Conservation (phyloP, 2,113 vertebrate genomes). For the Glaucidium brasilianum region DNA sequence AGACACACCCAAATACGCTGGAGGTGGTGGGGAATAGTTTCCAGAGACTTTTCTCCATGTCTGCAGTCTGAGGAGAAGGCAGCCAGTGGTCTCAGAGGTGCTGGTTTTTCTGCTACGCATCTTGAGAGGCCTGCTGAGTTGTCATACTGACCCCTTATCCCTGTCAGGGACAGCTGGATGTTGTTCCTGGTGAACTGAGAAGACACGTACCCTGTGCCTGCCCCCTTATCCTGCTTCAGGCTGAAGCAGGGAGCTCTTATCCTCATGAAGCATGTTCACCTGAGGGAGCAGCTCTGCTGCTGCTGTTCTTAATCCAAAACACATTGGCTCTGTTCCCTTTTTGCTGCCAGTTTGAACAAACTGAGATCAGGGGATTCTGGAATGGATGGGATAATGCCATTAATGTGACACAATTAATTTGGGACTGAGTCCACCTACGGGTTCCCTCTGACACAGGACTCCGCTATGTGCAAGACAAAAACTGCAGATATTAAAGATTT, state of each 20-base stretch:
- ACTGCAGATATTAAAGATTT: not conserved
- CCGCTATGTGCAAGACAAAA: not conserved
- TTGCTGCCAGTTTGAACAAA: not conserved
- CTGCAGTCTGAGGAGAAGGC: not conserved
- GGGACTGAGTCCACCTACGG: not conserved
- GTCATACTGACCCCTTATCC: not conserved
- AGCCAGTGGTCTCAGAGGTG: not conserved
- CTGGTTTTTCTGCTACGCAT: not conserved
- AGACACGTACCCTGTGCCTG: fast-evolving
- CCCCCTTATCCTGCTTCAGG: not conserved
- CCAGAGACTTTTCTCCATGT: not conserved
- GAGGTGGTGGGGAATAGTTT: not conserved
- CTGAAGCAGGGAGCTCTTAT: not conserved
- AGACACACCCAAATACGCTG: not conserved
- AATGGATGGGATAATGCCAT: not conserved
- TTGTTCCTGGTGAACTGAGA: not conserved
- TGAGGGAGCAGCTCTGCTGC: not conserved
- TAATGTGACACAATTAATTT: not conserved
- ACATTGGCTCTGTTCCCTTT: not conserved
- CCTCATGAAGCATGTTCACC: fast-evolving
- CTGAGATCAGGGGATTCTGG: not conserved
- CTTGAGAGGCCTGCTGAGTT: not conserved
- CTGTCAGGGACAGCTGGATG: not conserved
- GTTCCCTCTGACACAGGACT: not conserved
- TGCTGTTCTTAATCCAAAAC: not conserved